phyloP scores from a whole-genome alignment of 1,140 invertebrate species.

The Cyrtorhinus lividipennis region DNA sequence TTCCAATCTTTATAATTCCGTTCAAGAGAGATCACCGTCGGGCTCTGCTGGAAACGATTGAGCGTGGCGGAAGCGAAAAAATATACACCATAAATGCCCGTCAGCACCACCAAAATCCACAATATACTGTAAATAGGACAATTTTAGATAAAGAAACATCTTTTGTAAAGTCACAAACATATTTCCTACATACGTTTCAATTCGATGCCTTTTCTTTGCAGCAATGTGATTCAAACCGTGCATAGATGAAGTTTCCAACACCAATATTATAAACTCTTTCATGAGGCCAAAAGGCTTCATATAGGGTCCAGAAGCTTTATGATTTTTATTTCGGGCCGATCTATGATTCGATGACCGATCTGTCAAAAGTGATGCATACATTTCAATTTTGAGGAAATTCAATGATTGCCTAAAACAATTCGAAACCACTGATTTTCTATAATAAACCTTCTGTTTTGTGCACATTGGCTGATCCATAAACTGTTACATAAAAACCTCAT shows the following conservation, averaged over 20 bases:
- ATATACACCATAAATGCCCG: constrained; percentile 32
- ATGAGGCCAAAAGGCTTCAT: too few relatives aligned
- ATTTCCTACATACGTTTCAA: constrained; percentile 19
- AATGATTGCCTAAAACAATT: too few relatives aligned
- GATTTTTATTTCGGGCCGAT: too few relatives aligned
- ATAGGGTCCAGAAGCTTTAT: too few relatives aligned
- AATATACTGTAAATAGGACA: constrained; percentile 27
- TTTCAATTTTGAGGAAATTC: too few relatives aligned
- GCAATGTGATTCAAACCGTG: constrained; percentile 23
- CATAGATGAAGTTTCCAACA: constrained; percentile 20
- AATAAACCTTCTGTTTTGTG: too few relatives aligned
- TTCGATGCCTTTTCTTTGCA: constrained; percentile 17
- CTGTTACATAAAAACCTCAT: too few relatives aligned
- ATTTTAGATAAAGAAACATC: neutral
- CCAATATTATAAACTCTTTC: constrained; percentile 14
- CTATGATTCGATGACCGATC: too few relatives aligned
- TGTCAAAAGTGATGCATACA: too few relatives aligned
- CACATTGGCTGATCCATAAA: too few relatives aligned
- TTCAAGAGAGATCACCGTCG: constrained; percentile 56
- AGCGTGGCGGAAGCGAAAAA: constrained; percentile 42
- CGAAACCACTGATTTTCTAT: too few relatives aligned
- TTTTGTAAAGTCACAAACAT: neutral
- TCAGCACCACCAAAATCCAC: constrained; percentile 33
- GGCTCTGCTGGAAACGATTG: constrained; percentile 46
- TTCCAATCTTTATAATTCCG: constrained; percentile 53